phyloP scores from a whole-genome alignment of 2,888 invertebrate genomes.

The Pilophorus perplexus region DNA sequence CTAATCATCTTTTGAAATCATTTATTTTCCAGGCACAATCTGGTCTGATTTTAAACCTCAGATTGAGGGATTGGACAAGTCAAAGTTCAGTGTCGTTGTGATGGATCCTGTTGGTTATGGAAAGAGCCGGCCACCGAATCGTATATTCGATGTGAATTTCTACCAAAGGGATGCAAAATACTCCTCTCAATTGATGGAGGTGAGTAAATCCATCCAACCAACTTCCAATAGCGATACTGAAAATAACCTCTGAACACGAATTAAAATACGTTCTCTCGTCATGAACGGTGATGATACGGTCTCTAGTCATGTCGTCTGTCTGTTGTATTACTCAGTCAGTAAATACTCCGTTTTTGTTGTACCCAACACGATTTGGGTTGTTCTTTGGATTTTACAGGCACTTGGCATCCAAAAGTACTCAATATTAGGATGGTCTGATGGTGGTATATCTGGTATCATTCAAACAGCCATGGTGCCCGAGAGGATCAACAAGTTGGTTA shows the following conservation, averaged over 20 bases:
- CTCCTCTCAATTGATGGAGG: conserved; percentile 71
- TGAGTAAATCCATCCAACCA: no score
- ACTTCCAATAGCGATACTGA: no score
- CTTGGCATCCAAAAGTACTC: conserved; percentile 69
- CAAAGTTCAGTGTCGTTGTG: conserved; percentile 64
- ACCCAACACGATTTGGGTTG: no score
- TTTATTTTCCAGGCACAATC: conserved; percentile 60
- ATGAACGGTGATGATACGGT: no score
- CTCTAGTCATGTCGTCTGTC: no score
- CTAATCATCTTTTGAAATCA: no score
- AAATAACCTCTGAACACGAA: no score
- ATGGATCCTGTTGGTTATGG: conserved; percentile 91
- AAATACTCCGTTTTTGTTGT: no score
- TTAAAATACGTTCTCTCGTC: no score
- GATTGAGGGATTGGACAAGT: conserved; percentile 63
- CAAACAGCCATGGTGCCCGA: conserved; percentile 67
- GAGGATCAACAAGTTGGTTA: conserved; percentile 66
- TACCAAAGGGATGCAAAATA: conserved; percentile 69
- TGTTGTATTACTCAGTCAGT: no score
- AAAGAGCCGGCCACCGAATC: conserved; percentile 72
- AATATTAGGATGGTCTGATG: conserved; percentile 86
- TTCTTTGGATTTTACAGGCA: conserved; percentile 56
- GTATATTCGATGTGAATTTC: conserved; percentile 69
- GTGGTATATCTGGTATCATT: conserved; percentile 75
- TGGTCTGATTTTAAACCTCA: conserved; percentile 82